Percentiles rank a stretch among this genome's conserved stretches.
These are phyloP conservation scores for Gorsachius goisagi DNA, from an alignment of 2,113 vertebrate species.

Conservation along the genomic window DNA sequence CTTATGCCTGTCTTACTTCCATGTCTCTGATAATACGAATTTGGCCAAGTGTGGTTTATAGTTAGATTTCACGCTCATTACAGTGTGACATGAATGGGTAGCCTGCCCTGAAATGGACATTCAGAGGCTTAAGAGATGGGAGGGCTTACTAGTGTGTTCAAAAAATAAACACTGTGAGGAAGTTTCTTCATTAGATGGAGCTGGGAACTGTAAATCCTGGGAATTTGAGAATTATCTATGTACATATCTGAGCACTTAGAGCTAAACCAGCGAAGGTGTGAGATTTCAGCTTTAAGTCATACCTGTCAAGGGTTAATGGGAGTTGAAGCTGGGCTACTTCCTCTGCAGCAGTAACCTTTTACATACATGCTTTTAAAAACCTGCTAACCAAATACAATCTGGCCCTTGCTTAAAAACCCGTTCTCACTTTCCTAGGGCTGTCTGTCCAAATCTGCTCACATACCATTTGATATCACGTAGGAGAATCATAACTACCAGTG, in stretches of 20 bases:
- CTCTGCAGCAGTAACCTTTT: slow-evolving; percentile 59
- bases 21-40: not conserved
- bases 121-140: not conserved
- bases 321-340: slow-evolving; percentile 17
- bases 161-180: slow-evolving; percentile 39
- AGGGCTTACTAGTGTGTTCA: not conserved
- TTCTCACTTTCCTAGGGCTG: slow-evolving; percentile 9
- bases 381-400: slow-evolving; percentile 40
- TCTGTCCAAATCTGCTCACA: slow-evolving; percentile 3
- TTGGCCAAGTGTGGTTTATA: slow-evolving; percentile 46
- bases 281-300: slow-evolving; percentile 55
- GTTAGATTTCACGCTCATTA: slow-evolving; percentile 63
- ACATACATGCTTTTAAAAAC: slow-evolving; percentile 40
- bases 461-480: not conserved
- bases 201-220: slow-evolving; percentile 27
- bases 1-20: not conserved
- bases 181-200: slow-evolving; percentile 33
- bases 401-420: not conserved
- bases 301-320: slow-evolving; percentile 67
- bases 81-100: slow-evolving; percentile 40
- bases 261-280: slow-evolving; percentile 48
- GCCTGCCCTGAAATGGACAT: slow-evolving; percentile 32
- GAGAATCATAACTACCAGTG: not conserved
- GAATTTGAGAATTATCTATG: slow-evolving; percentile 51
- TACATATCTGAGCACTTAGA: slow-evolving; percentile 43